Base-by-base conservation (phyloP, 2,797 vertebrate genomes). In the Clarias laeviceps region DNA sequence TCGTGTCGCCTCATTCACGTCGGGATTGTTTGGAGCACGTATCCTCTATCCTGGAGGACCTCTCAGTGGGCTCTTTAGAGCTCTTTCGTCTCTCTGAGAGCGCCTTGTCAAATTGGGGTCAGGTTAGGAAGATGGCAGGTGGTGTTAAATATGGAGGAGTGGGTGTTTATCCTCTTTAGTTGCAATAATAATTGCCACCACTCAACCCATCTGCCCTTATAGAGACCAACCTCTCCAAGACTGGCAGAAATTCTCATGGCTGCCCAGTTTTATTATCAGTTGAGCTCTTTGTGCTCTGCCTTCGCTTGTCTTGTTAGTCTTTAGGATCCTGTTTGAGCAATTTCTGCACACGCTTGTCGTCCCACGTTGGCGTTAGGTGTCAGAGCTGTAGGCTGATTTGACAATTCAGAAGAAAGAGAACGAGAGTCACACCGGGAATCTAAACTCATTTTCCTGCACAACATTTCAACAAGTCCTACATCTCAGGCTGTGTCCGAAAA, bases 161-260 rank as follows among this genome's bases (percentile, higher is more conserved):
- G 87, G 87, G 73, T 88, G 80, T 91, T 93, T 93, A 93, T 89
- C 91, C 93, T 90, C 93, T 94, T 83, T 82, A 90, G 88, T 85
- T 86, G 91, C 93, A 91, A 93, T 92, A 91, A 94, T 94, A 93
- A 94, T 91, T 90, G 90, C 89, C 74, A 87, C 87, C 91, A 80
- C n/a, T 90, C 89, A 85, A 84, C 90, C 90, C 89, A 88, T 91
- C 18, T 79, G 90, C 88, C 90, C 88, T 82, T 77, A 84, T 85
- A 84, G 78, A 89, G 74, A 79, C 86, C 70, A 80, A 69, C 83
- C 66, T 85, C 84, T 79, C 66, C 29, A 81, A 61, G 54, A 40
- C 73, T 65, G 3, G 9, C 40, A 22, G 64, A 88, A 64, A 80
- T 59, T 27, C 70, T 84, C 24, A 65, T 37, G 37, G 29, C 7